A percentile compares a stretch with the other conserved stretches of the same genome.
These are phyloP conservation scores for Lagopus leucura DNA, from an alignment of 2,113 vertebrate genomes.

Conservation along the genomic window DNA sequence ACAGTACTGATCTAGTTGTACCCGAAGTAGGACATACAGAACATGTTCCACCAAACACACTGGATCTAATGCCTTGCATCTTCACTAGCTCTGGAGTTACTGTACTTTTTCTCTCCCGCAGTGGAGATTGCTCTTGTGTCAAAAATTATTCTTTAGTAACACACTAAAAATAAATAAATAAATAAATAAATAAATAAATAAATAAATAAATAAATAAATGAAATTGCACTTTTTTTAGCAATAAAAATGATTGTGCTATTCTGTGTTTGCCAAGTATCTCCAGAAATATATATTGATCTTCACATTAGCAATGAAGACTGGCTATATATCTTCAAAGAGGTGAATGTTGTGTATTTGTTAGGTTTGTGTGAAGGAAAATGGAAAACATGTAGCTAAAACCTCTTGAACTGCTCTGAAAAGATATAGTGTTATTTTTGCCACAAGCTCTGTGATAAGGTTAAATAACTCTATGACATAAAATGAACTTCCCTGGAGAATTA, in stretches of 20 bases:
- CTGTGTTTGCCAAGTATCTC: background rate
- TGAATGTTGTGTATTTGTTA: background rate
- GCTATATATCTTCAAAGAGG: background rate
- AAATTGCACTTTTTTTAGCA: background rate
- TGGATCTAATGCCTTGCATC: background rate
- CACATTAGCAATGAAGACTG: background rate
- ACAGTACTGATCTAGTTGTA: background rate
- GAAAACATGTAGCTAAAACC: background rate
- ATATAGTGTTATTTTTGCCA: background rate
- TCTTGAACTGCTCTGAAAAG: background rate
- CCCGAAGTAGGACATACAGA: background rate
- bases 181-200: background rate
- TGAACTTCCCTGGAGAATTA: background rate
- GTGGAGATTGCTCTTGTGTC: background rate
- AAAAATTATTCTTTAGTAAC: background rate
- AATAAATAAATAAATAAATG: too few relatives aligned
- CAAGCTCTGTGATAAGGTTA: background rate
- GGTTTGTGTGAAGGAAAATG: background rate
- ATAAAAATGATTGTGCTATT: background rate
- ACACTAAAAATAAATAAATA: background rate
- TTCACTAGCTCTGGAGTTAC: background rate
- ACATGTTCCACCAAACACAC: rapidly evolving
- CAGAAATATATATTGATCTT: background rate
- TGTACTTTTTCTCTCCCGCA: background rate
- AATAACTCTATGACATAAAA: background rate